Percentiles rank a stretch among this genome's conserved stretches.
These are phyloP conservation scores for Labeo rohita DNA, from an alignment of 2,113 vertebrate species.

Conservation along the genomic window DNA sequence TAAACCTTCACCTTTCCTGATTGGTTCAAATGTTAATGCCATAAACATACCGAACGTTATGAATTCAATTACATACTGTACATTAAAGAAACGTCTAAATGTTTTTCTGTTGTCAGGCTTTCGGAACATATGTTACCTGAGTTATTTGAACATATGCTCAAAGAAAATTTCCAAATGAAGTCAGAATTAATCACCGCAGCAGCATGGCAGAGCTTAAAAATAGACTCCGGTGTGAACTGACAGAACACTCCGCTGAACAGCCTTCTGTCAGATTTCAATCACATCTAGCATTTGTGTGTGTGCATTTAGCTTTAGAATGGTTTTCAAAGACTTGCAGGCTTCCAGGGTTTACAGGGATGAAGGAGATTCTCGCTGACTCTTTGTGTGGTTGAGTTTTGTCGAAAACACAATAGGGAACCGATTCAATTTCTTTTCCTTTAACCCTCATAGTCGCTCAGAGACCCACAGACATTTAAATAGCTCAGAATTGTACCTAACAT, in stretches of 20 bases:
- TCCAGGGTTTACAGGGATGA: background rate
- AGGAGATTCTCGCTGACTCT: background rate
- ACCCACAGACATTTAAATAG: background rate
- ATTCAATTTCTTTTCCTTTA: background rate
- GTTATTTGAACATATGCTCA: conserved; percentile 4
- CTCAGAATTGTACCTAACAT: background rate
- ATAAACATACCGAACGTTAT: background rate
- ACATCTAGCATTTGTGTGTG: background rate
- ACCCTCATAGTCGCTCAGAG: background rate
- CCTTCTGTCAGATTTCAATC: conserved; percentile 9
- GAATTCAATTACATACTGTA: background rate
- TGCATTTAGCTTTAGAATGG: background rate
- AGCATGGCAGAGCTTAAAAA: background rate
- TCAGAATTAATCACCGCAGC: background rate
- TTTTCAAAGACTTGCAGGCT: background rate
- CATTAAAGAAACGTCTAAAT: background rate
- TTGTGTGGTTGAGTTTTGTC: background rate
- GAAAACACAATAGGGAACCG: background rate
- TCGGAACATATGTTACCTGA: conserved; percentile 26
- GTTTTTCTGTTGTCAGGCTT: background rate
- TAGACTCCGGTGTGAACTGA: conserved; percentile 2
- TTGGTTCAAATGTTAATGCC: background rate
- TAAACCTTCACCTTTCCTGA: background rate
- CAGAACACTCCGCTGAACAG: background rate
- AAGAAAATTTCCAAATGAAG: background rate